Percentiles rank a stretch among this genome's conserved stretches.
Evolutionary conservation across 2,797 vertebrate species (phyloP).

Genomic region (Chaetodon trifasciatus): DNA sequence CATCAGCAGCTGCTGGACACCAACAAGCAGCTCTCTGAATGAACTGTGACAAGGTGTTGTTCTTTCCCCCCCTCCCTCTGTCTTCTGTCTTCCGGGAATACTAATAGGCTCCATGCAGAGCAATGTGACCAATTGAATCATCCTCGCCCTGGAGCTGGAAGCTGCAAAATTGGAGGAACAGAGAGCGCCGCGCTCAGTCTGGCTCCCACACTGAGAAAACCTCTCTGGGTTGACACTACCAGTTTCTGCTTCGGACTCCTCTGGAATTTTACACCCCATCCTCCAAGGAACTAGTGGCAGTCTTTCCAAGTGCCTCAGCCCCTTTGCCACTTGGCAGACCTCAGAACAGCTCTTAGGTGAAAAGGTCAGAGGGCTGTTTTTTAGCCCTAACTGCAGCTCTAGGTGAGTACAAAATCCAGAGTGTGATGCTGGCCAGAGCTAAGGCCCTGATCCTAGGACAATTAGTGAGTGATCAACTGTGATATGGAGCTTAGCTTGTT

Average conservation of each 20-base stretch:
- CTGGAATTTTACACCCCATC: constrained; percentile 67
- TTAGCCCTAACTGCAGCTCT: constrained; percentile 52
- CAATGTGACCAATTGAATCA: constrained; percentile 96
- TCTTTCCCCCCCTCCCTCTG: constrained; percentile 63
- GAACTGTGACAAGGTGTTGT: constrained; percentile 91
- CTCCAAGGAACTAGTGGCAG: constrained; percentile 52
- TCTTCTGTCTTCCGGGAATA: constrained; percentile 80
- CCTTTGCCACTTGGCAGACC: constrained; percentile 49
- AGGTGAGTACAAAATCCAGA: constrained; percentile 76
- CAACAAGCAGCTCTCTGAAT: constrained; percentile 79
- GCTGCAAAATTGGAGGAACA: constrained; percentile 78
- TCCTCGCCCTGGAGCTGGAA: constrained; percentile 83
- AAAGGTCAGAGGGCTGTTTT: constrained; percentile 69
- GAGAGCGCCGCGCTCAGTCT: constrained; percentile 62
- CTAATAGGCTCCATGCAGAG: constrained; percentile 96
- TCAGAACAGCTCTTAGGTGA: constrained; percentile 61
- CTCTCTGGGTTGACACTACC: constrained; percentile 41
- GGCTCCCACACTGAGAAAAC: constrained; percentile 46
- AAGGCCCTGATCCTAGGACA: constrained; percentile 33
- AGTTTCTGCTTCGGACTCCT: constrained; percentile 46
- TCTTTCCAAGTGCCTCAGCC: constrained; percentile 25
- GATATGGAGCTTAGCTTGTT: constrained; percentile 11
- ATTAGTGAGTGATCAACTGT: constrained; percentile 24
- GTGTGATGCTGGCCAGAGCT: constrained; percentile 14
- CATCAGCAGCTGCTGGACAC: constrained; percentile 62